Conservation (phyloP, 2,113 vertebrate species). For the Cervus canadensis region DNA sequence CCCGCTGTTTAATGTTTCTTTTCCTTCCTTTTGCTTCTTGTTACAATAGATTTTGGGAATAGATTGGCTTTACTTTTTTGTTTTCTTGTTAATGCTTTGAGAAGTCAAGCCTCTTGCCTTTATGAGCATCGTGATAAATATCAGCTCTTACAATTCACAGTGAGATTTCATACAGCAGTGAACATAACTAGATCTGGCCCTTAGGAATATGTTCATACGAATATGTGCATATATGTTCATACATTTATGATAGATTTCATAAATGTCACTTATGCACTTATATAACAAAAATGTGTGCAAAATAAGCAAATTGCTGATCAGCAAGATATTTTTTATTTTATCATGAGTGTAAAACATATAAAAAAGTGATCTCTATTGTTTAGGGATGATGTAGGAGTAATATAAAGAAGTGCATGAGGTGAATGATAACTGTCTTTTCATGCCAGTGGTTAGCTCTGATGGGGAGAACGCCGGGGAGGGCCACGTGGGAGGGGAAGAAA, state of each 20-base stretch:
- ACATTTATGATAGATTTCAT: background rate
- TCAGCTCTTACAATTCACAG: background rate
- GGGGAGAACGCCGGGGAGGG: fast-evolving
- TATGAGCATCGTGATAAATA: background rate
- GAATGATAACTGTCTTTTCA: fast-evolving
- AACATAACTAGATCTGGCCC: background rate
- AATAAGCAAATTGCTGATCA: background rate
- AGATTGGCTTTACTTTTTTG: background rate
- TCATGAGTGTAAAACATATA: background rate
- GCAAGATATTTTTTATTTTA: background rate
- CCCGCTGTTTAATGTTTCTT: background rate
- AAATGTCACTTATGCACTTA: background rate
- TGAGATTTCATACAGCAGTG: background rate
- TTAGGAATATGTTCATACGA: background rate
- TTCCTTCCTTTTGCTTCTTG: background rate
- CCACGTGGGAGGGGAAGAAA: fast-evolving
- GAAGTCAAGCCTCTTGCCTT: background rate
- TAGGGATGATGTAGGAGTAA: background rate
- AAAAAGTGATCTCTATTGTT: fast-evolving
- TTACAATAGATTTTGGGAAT: background rate
- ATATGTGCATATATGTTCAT: too few species aligned
- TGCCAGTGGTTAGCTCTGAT: background rate
- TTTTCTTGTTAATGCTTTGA: background rate
- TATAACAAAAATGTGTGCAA: background rate
- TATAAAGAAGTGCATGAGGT: fast-evolving